A percentile compares a stretch with the other conserved stretches of the same genome.
Evolutionary conservation across 1,140 invertebrate species (phyloP).

Genomic region (Drosophila mauritiana): DNA sequence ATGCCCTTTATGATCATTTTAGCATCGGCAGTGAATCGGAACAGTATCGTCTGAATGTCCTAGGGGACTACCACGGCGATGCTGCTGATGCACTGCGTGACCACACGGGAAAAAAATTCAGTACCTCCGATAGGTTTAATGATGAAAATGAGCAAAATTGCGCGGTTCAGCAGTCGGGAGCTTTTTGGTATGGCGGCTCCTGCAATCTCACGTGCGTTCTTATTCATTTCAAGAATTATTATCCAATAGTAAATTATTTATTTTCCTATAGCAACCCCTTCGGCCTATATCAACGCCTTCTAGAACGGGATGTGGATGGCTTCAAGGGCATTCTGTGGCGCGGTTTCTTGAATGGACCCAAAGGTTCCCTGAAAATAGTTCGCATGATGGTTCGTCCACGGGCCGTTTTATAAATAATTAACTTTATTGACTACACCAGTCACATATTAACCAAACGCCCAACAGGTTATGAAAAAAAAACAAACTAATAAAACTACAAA

Average conservation of each 20-base stretch:
- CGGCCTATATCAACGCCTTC: constrained; percentile 54
- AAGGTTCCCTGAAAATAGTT: constrained; percentile 60
- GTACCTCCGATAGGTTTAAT: constrained; percentile 59
- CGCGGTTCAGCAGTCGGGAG: constrained; percentile 52
- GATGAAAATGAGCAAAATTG: constrained; percentile 64
- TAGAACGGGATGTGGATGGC: constrained; percentile 58
- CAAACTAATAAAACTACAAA: constrained; percentile 1
- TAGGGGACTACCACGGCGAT: constrained; percentile 60
- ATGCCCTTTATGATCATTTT: constrained; percentile 70
- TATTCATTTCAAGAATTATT: background rate
- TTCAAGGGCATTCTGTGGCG: constrained; percentile 67
- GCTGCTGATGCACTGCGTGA: constrained; percentile 61
- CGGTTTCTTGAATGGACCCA: constrained; percentile 67
- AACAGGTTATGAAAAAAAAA: constrained; percentile 16
- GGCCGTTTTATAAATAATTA: constrained; percentile 2
- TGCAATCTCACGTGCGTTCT: constrained; percentile 56
- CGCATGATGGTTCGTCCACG: constrained; percentile 65
- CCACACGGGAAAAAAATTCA: constrained; percentile 68
- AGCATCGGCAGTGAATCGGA: constrained; percentile 63
- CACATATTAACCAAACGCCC: constrained; percentile 3
- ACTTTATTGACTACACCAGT: constrained; percentile 7
- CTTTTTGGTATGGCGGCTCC: constrained; percentile 65
- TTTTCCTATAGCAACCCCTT: constrained; percentile 56
- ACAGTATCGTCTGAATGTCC: constrained; percentile 60
- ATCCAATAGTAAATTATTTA: background rate